Evolutionary conservation across 2,113 vertebrate species (phyloP).

Genomic region (Serilophus lunatus): DNA sequence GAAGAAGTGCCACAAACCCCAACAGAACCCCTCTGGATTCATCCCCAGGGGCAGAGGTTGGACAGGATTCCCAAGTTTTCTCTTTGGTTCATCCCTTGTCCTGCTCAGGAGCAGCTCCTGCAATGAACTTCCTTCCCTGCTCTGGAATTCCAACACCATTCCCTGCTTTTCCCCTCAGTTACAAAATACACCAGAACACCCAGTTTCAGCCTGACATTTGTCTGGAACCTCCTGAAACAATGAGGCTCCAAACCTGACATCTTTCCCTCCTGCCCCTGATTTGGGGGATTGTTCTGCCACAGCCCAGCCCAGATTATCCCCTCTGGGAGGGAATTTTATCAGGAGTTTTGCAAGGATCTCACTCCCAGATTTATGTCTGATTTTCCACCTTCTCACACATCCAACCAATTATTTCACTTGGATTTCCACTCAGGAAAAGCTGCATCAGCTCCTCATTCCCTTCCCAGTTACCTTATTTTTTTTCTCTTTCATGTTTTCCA

Average conservation of each 20-base stretch:
- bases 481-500: not conserved
- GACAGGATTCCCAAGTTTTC: not conserved
- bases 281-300: not conserved
- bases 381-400: not conserved
- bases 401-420: not conserved
- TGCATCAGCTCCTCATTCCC: too few relatives aligned
- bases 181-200: not conserved
- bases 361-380: too few relatives aligned
- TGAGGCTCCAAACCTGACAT: not conserved
- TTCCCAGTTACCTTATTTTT: not conserved
- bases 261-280: not conserved
- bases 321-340: too few relatives aligned
- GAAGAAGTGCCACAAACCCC: not conserved
- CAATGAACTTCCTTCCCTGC: not conserved
- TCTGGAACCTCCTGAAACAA: not conserved
- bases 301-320: too few relatives aligned
- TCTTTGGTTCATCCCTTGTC: accelerated
- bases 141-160: not conserved
- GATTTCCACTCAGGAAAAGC: too few relatives aligned
- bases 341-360: not conserved
- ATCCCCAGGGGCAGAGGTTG: not conserved
- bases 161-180: not conserved
- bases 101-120: not conserved
- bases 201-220: not conserved
- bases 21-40: not conserved